Conservation (phyloP, 2,888 invertebrate species). For the Deladenus siricidicola region DNA sequence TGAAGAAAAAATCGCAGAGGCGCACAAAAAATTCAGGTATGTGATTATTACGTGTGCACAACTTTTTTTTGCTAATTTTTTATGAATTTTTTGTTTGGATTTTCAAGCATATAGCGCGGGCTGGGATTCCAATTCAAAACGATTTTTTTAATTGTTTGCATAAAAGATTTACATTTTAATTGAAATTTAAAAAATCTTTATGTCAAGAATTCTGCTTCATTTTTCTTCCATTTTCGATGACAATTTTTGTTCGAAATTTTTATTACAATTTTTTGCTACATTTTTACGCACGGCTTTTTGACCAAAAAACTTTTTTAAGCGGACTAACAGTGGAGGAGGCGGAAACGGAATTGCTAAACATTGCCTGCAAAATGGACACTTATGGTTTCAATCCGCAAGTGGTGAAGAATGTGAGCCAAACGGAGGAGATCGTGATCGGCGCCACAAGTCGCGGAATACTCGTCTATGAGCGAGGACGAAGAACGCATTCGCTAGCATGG, state of each 20-base stretch:
- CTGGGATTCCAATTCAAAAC: too few species aligned
- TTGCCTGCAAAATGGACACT: constrained; percentile 82
- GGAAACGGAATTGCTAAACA: constrained; percentile 80
- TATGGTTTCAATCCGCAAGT: constrained; percentile 97
- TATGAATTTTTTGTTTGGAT: too few species aligned
- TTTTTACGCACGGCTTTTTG: too few species aligned
- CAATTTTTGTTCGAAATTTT: neutral
- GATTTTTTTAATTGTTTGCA: too few species aligned
- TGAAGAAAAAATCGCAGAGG: constrained; percentile 83
- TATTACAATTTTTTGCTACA: too few species aligned
- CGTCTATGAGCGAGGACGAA: constrained; percentile 15
- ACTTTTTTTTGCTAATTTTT: too few species aligned
- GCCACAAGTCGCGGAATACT: constrained; percentile 13
- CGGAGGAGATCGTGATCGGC: constrained; percentile 15
- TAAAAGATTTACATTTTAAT: too few species aligned
- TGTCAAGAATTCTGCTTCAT: too few species aligned
- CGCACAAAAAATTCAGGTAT: constrained; percentile 72
- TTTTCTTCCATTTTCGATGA: too few species aligned
- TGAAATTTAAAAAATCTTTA: too few species aligned
- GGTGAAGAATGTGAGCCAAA: constrained; percentile 68
- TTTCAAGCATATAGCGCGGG: too few species aligned
- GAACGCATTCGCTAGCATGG: constrained; percentile 7
- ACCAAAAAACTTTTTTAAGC: constrained; percentile 57
- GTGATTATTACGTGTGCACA: too few species aligned
- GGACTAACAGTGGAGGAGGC: constrained; percentile 78